A percentile compares a stretch with the other conserved stretches of the same genome.
Conservation (phyloP, 2,888 invertebrate species). For the Ochlodes sylvanus region DNA sequence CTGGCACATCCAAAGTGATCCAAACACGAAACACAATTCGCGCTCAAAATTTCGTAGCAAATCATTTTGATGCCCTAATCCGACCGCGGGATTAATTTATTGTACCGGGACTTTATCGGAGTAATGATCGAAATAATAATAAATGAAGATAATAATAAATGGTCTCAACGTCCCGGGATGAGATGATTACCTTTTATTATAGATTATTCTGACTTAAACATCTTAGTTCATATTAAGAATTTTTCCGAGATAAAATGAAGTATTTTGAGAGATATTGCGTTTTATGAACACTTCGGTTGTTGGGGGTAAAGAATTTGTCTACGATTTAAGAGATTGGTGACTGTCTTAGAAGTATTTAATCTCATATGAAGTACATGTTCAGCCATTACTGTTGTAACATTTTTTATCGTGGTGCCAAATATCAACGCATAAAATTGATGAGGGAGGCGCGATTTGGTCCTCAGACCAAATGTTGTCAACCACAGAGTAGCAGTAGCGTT, state of each 20-base stretch:
- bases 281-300: conserved; percentile 2
- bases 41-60: conserved; percentile 52
- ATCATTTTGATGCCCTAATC: conserved; percentile 64
- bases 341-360: too few relatives aligned
- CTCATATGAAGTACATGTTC: too few relatives aligned
- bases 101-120: conserved; percentile 52
- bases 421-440: too few relatives aligned
- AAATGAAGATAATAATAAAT: conserved; percentile 27
- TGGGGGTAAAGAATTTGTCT: neutral
- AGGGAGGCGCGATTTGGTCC: too few relatives aligned
- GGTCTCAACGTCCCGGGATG: neutral
- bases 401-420: too few relatives aligned
- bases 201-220: conserved; percentile 8
- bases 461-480: too few relatives aligned
- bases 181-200: conserved; percentile 14
- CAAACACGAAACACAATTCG: conserved; percentile 40
- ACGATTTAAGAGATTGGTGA: too few relatives aligned
- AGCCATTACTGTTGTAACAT: too few relatives aligned
- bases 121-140: conserved; percentile 49
- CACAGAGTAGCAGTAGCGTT: too few relatives aligned
- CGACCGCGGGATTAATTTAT: conserved; percentile 62
- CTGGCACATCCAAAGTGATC: conserved; percentile 41
- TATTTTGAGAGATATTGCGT: neutral
- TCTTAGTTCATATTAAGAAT: conserved; percentile 12
- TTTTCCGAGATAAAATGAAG: neutral